Evolutionary conservation across 2,113 vertebrate genomes (phyloP), one percentile per base, ranked within the genome.

Genomic region (Murina feae): DNA sequence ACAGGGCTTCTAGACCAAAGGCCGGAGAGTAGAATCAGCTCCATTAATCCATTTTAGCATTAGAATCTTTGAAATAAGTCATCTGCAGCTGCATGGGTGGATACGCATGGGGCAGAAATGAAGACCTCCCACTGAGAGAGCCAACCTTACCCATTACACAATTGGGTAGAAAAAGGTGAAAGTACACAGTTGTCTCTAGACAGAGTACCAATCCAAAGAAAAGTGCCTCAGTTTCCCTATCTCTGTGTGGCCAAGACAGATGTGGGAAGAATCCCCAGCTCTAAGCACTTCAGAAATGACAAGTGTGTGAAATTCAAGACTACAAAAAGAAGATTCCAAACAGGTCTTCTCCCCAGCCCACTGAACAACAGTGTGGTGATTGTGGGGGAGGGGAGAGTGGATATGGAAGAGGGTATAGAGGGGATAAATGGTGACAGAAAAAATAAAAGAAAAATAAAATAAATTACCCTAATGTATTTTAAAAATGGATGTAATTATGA

Each of bases 401-500:
- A 63, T 28, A 10, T 30, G 28, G 60, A 30, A 63, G 10, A 63
- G 12, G 60, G 28, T 12, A 30, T 28, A 60, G 58, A 60, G 58
- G 23, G 58, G 23, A 60, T 63, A 63, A 63, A 63, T 63, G 60
- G 53, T 60, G 25, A 60, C 12, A 4, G 23, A 60, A 60, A 11
- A 60, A 60, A 60, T 60, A 60, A 60, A 60, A 28, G 28, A 18
- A 53, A 55, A 17, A 53, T 63, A 63, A 71, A 39, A 71, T 81
- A 95, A 98, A 97, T 97, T 9, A 81, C 95, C 97, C 97, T 92
- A 96, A 95, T 86, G 94, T 93, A 97, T 97, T 96, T 94, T 97
- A 91, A 97, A 98, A 98, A 97, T 95, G 95, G 96, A 97, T 97
- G 90, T 84, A 96, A 95, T 97, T 97, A 97, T 95, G 97, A 97